Percentiles rank a stretch among this genome's conserved stretches.
Conservation (phyloP, 2,113 vertebrate genomes). For the Leptosomus discolor region DNA sequence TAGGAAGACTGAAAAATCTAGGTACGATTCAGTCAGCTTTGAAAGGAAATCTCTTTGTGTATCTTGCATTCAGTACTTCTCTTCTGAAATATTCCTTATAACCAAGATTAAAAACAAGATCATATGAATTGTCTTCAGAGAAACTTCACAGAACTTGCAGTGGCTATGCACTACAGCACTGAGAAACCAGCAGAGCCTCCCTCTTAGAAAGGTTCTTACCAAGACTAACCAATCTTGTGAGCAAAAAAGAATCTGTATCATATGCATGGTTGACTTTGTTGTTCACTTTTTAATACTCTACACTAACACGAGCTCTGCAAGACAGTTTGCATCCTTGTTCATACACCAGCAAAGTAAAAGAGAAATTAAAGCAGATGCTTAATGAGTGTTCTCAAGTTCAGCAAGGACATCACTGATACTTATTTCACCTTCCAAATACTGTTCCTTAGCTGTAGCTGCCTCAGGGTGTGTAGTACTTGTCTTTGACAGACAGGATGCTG, state of each 20-base stretch:
- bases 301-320: background rate
- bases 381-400: constrained; percentile 18
- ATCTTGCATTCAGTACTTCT: background rate
- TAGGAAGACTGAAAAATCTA: background rate
- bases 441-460: background rate
- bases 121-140: background rate
- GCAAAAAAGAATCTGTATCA: background rate
- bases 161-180: background rate
- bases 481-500: background rate
- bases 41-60: background rate
- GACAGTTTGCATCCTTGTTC: background rate
- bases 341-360: background rate
- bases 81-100: background rate
- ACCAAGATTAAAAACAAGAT: background rate
- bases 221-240: background rate
- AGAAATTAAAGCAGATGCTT: constrained; percentile 35
- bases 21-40: background rate
- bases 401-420: background rate
- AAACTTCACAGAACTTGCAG: background rate
- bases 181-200: background rate
- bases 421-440: background rate
- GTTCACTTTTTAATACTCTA: background rate
- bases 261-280: background rate
- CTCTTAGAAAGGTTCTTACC: background rate
- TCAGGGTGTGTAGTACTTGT: background rate